Evolutionary conservation across 2,888 invertebrate genomes (phyloP).

Genomic region (Macaria liturata): DNA sequence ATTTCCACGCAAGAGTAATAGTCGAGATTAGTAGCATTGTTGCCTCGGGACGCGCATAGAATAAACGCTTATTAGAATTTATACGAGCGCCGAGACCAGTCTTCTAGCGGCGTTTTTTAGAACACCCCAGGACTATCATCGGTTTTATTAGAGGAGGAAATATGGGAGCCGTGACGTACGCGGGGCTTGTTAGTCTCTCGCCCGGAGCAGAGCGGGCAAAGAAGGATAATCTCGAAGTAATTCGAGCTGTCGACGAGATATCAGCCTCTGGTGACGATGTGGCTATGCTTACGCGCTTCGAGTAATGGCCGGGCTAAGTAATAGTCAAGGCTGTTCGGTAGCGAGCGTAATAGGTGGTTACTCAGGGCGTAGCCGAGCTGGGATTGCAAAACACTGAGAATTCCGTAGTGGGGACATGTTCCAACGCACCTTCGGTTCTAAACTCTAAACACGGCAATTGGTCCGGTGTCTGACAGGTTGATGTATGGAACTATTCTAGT

Average conservation of each 20-base stretch:
- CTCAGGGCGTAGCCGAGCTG: slow-evolving; percentile 66
- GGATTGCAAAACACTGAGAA: slow-evolving; percentile 67
- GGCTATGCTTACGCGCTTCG: slow-evolving; percentile 54
- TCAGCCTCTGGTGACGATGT: slow-evolving; percentile 71
- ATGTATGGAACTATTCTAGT: slow-evolving; percentile 65
- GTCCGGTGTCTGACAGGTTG: slow-evolving; percentile 73
- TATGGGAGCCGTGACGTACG: slow-evolving; percentile 64
- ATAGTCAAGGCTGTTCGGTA: slow-evolving; percentile 78
- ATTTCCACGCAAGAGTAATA: slow-evolving; percentile 71
- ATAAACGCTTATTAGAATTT: slow-evolving; percentile 77
- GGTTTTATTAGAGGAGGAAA: slow-evolving; percentile 70
- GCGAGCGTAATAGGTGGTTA: slow-evolving; percentile 75
- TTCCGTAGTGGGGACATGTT: slow-evolving; percentile 65
- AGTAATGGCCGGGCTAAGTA: slow-evolving; percentile 65
- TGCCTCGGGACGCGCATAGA: slow-evolving; percentile 68
- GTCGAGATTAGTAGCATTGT: slow-evolving; percentile 75
- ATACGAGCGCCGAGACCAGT: slow-evolving; percentile 52
- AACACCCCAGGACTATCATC: slow-evolving; percentile 64
- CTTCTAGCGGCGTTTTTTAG: slow-evolving; percentile 61
- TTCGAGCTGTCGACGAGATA: slow-evolving; percentile 72
- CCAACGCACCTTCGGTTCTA: slow-evolving; percentile 59
- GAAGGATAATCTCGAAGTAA: slow-evolving; percentile 73
- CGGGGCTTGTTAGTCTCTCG: slow-evolving; percentile 62
- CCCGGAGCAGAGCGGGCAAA: slow-evolving; percentile 60
- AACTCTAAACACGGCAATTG: slow-evolving; percentile 74